phyloP scores from a whole-genome alignment of 2,113 vertebrate genomes.

The Felis chaus region DNA sequence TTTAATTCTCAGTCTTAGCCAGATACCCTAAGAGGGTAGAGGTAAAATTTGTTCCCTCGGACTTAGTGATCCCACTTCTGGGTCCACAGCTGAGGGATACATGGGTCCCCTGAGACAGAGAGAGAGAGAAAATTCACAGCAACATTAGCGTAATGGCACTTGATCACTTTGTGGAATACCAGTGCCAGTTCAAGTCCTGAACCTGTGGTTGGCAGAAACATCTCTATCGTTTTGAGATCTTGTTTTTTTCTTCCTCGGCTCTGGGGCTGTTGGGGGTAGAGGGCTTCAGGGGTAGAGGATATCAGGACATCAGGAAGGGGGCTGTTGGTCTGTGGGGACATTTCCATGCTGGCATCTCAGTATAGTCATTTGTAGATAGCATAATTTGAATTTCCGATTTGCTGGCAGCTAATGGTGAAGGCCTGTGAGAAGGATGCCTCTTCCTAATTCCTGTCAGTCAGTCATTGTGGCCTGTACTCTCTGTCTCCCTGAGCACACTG shows the following conservation, averaged over 20 bases:
- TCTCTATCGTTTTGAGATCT: neutral
- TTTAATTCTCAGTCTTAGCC: neutral
- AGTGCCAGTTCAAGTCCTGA: neutral
- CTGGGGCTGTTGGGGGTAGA: neutral
- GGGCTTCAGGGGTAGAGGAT: neutral
- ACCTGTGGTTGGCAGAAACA: neutral
- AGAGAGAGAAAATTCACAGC: neutral
- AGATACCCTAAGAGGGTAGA: neutral
- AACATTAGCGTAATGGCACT: accelerated
- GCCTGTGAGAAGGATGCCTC: neutral
- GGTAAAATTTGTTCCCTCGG: neutral
- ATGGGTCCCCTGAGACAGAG: neutral
- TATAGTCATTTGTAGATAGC: accelerated
- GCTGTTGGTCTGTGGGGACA: neutral
- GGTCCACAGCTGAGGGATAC: neutral
- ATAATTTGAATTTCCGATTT: neutral
- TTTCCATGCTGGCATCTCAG: neutral
- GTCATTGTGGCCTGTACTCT: neutral
- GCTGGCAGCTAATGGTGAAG: neutral
- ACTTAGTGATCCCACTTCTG: neutral
- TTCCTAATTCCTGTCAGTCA: neutral
- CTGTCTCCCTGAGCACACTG: neutral
- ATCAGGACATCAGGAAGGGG: neutral
- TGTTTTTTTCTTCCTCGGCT: no score
- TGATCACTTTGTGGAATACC: neutral